phyloP scores from a whole-genome alignment of 2,113 vertebrate genomes.

The Melanerpes formicivorus region DNA sequence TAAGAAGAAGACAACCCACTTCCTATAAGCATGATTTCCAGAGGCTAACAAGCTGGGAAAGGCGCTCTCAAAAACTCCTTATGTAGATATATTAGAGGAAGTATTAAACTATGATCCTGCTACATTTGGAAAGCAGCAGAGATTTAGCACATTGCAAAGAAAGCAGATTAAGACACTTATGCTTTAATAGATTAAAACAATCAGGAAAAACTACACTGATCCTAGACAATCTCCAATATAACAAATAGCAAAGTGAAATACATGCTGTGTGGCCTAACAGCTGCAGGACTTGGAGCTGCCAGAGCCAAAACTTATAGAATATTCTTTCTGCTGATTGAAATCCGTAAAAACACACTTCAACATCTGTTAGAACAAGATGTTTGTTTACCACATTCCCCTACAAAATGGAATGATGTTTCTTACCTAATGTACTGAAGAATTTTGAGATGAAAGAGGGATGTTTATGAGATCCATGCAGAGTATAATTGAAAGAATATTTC shows the following conservation, averaged over 20 bases:
- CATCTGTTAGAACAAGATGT: conserved; percentile 61
- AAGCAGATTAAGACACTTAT: neutral
- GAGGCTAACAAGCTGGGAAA: neutral
- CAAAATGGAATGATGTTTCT: conserved; percentile 32
- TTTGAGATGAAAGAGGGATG: conserved; percentile 68
- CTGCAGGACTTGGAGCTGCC: neutral
- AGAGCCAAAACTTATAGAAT: neutral
- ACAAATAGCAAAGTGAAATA: neutral
- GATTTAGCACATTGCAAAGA: neutral
- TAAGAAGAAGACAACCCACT: neutral
- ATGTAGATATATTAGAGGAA: neutral
- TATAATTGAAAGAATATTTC: conserved; percentile 74
- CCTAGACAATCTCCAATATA: neutral
- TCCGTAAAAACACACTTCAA: conserved; percentile 26
- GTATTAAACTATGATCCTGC: neutral
- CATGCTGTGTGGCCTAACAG: conserved; percentile 34
- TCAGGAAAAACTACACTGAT: neutral
- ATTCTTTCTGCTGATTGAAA: conserved; percentile 32
- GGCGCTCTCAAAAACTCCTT: neutral
- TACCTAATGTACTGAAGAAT: conserved; percentile 61
- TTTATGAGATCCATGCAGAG: conserved; percentile 42
- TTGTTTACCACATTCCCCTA: conserved; percentile 49
- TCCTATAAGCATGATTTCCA: neutral
- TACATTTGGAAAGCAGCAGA: neutral
- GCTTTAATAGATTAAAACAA: neutral